These are phyloP conservation scores for Exaiptasia diaphana DNA, from an alignment of 64 coral and sea anemone genomes.

Conservation along the genomic window DNA sequence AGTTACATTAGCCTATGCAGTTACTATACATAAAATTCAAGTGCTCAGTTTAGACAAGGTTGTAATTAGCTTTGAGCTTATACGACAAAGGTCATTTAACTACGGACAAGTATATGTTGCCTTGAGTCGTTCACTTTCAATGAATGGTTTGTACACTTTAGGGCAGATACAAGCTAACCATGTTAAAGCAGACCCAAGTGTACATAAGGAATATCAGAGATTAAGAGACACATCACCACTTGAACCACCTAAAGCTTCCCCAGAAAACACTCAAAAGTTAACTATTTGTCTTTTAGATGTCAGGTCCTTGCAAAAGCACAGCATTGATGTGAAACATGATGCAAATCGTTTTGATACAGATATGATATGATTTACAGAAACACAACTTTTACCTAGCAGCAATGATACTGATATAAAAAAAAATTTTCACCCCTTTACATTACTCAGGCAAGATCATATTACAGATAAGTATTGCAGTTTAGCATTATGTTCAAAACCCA, in stretches of 20 bases:
- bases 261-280: too few species aligned
- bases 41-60: too few species aligned
- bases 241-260: too few species aligned
- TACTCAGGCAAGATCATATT: slow-evolving; percentile 42
- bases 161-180: slow-evolving; percentile 22
- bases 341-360: not conserved
- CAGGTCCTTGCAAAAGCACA: not conserved
- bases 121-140: slow-evolving; percentile 5
- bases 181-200: slow-evolving; percentile 11
- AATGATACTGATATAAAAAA: slow-evolving; percentile 11
- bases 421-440: slow-evolving; percentile 5
- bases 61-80: too few species aligned
- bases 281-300: not conserved
- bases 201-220: slow-evolving; percentile 39
- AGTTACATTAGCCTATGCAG: too few species aligned
- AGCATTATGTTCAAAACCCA: slow-evolving; percentile 27
- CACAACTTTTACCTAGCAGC: slow-evolving; percentile 1
- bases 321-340: slow-evolving; percentile 37
- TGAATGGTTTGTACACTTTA: slow-evolving; percentile 1
- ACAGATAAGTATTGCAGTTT: slow-evolving; percentile 42
- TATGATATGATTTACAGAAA: slow-evolving; percentile 32
- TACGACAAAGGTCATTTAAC: too few species aligned
- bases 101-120: too few species aligned
- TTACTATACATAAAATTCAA: too few species aligned
- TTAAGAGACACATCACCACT: not conserved